A percentile compares a stretch with the other conserved stretches of the same genome.
phyloP scores from a whole-genome alignment of 2,888 invertebrate genomes.

The Volucella inflata region DNA sequence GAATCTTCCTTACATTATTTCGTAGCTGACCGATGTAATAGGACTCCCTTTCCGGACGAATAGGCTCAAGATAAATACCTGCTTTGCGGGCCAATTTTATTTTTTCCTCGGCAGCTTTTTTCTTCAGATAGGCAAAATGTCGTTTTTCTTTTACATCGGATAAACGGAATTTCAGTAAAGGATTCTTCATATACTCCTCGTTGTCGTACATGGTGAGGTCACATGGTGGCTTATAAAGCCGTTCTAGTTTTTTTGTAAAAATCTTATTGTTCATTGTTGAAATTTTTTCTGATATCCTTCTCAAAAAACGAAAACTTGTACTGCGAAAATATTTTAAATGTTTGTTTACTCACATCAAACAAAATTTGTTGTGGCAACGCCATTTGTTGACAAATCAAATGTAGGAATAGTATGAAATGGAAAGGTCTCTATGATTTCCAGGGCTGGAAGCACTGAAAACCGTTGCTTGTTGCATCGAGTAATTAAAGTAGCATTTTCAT shows the following conservation, averaged over 20 bases:
- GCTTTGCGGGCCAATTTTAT: slow-evolving; percentile 79
- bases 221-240: slow-evolving; percentile 81
- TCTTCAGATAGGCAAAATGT: slow-evolving; percentile 81
- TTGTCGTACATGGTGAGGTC: slow-evolving; percentile 82
- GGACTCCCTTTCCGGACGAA: slow-evolving; percentile 84
- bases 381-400: slow-evolving; percentile 2
- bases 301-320: background rate
- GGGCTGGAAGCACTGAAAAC: background rate
- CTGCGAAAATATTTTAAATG: background rate
- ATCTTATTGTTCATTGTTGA: slow-evolving; percentile 76
- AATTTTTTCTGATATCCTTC: too few relatives aligned
- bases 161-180: slow-evolving; percentile 81
- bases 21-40: slow-evolving; percentile 85
- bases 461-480: background rate
- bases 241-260: slow-evolving; percentile 80
- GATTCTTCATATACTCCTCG: slow-evolving; percentile 82
- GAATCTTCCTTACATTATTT: slow-evolving; percentile 85
- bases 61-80: slow-evolving; percentile 83
- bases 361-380: slow-evolving; percentile 33
- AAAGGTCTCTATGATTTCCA: background rate
- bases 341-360: slow-evolving; percentile 8
- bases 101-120: slow-evolving; percentile 81
- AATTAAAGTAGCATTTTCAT: too few relatives aligned
- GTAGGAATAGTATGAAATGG: background rate
- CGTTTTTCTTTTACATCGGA: slow-evolving; percentile 81